Evolutionary conservation across 2,888 invertebrate species (phyloP).

Genomic region (Lottia gigantea): DNA sequence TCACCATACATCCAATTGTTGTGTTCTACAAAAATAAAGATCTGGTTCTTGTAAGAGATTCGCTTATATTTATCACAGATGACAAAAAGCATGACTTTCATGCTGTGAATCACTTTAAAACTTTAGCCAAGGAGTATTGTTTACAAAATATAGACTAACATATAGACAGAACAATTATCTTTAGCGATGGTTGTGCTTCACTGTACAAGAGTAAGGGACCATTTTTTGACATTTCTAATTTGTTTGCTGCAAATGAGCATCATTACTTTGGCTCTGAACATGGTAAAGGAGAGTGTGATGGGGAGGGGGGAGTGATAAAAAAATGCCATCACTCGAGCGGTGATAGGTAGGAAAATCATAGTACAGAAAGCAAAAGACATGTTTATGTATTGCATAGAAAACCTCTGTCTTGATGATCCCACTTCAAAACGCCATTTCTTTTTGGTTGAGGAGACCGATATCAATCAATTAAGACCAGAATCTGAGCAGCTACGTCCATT

Average conservation of each 20-base stretch:
- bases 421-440: not conserved
- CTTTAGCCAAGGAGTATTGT: too few relatives aligned
- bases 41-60: not conserved
- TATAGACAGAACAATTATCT: not conserved
- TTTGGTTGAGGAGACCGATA: not conserved
- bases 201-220: not conserved
- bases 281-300: not conserved
- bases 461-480: not conserved
- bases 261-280: conserved; percentile 1
- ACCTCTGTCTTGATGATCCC: not conserved
- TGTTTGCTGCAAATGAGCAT: not conserved
- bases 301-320: not conserved
- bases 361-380: not conserved
- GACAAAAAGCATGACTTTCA: not conserved
- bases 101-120: not conserved
- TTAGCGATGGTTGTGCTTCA: not conserved
- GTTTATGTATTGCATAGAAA: not conserved
- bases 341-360: not conserved
- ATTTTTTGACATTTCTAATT: not conserved
- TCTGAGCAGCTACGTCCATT: not conserved
- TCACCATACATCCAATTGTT: not conserved
- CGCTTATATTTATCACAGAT: not conserved
- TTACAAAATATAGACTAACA: too few relatives aligned
- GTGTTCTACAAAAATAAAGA: not conserved
- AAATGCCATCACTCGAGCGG: not conserved